These are phyloP conservation scores for Linnaemya vulpina DNA, from an alignment of 2,888 invertebrate genomes.

Conservation along the genomic window DNA sequence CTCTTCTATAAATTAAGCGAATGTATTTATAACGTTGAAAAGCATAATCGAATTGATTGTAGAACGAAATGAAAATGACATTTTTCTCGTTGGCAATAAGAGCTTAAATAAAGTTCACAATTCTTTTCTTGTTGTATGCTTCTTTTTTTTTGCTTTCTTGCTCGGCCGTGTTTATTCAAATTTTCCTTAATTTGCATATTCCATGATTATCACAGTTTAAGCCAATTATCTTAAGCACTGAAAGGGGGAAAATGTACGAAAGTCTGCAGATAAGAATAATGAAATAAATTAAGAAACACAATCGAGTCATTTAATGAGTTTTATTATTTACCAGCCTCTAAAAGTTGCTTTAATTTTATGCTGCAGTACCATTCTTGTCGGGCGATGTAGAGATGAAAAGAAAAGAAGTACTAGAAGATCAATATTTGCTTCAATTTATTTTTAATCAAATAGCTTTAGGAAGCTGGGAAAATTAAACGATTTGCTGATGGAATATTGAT, in stretches of 20 bases:
- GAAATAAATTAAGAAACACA: not conserved
- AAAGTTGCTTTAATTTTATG: not conserved
- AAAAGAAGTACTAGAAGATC: not conserved
- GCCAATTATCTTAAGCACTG: slow-evolving; percentile 55
- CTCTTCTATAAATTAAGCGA: not conserved
- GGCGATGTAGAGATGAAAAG: not conserved
- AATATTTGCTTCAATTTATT: slow-evolving; percentile 44
- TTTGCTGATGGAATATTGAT: slow-evolving; percentile 19
- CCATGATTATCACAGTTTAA: slow-evolving; percentile 65
- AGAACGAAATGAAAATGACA: slow-evolving; percentile 56
- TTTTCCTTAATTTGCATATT: slow-evolving; percentile 67
- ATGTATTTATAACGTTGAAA: slow-evolving; percentile 1
- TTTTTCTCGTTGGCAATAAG: slow-evolving; percentile 25
- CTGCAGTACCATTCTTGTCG: not conserved
- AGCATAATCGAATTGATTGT: slow-evolving; percentile 65
- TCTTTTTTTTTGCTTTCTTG: not conserved
- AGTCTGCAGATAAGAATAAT: not conserved
- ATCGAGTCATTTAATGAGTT: slow-evolving; percentile 46
- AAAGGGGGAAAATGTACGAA: not conserved
- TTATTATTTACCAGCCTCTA: slow-evolving; percentile 46
- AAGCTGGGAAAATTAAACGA: not conserved
- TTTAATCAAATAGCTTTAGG: slow-evolving; percentile 39
- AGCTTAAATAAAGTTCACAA: slow-evolving; percentile 6
- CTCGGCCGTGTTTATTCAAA: slow-evolving; percentile 44
- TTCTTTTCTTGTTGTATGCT: slow-evolving; percentile 5